Base-by-base conservation (phyloP, 2,888 invertebrate genomes). In the Trachelus stipa region DNA sequence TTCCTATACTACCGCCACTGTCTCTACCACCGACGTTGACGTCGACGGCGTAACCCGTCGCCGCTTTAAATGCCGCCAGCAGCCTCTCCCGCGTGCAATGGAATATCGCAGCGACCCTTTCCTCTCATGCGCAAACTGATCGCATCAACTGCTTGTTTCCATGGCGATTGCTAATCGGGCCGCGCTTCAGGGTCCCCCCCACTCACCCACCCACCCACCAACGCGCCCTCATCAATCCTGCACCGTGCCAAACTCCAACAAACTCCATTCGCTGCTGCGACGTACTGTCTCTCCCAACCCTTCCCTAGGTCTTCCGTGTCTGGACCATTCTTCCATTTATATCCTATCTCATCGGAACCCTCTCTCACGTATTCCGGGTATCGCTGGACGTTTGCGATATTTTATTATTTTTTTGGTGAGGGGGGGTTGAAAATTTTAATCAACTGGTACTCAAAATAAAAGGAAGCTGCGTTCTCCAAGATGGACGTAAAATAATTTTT, bases 121-220 rank as follows among this genome's bases (percentile, higher is more conserved):
- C 84, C 88, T 87, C 89, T 87, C 90, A 87, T 88, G 89, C 89
- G 89, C 87, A 83, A 90, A 89, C 91, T 91, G 92, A 92, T 92
- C 92, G 92, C 92, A 92, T 93, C 92, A 93, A 92, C 92, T 91
- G 92, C 91, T 92, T 92, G 93, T 93, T 93, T 92, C 93, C 93
- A 93, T 93, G 92, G 93, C 92, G 92, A 93, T 93, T 92, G 93
- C 92, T 93, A 93, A 93, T 93, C 92, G 92, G 91, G 90, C 91
- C 91, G 91, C 91, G 90, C 90, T 90, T 90, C 86, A 85, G 86
- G 85, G 84, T 79, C 80, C 82, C 79, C 81, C 83, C 82, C 75
- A 79, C 77, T 82, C 79, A 81, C 83, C 82, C 75, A 78, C 77
- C 83, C 80, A 81, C 83, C 83, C 75, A 78, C 76, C 83, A 83